Percentiles rank a stretch among this genome's conserved stretches.
Conservation (phyloP, 2,113 vertebrate species). For the Pachycephala philippinensis region DNA sequence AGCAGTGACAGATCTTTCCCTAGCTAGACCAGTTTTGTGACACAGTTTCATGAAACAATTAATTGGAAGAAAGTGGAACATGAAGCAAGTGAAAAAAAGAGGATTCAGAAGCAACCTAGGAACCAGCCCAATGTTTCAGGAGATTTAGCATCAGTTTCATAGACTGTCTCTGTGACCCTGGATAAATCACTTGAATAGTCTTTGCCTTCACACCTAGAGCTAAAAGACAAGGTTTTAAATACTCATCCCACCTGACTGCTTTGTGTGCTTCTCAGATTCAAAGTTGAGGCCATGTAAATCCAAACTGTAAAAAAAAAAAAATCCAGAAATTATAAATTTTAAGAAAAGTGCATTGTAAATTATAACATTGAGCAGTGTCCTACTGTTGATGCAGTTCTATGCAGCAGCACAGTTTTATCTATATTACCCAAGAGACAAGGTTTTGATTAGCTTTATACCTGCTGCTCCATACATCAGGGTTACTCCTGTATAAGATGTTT, state of each 20-base stretch:
- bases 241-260: background rate
- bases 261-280: background rate
- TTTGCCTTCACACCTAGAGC: background rate
- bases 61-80: background rate
- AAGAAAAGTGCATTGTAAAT: background rate
- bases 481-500: background rate
- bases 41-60: background rate
- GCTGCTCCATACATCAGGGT: background rate
- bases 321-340: background rate
- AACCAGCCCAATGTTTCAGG: background rate
- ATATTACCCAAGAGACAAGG: background rate
- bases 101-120: background rate
- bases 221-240: background rate
- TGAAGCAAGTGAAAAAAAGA: background rate
- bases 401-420: background rate
- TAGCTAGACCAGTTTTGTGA: background rate
- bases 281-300: background rate
- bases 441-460: background rate
- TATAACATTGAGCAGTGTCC: background rate
- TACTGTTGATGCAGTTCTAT: background rate
- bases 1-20: background rate
- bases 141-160: background rate
- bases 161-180: background rate
- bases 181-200: background rate
- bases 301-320: background rate